Evolutionary conservation across 2,797 vertebrate genomes (phyloP).

Genomic region (Poeciliopsis infans): DNA sequence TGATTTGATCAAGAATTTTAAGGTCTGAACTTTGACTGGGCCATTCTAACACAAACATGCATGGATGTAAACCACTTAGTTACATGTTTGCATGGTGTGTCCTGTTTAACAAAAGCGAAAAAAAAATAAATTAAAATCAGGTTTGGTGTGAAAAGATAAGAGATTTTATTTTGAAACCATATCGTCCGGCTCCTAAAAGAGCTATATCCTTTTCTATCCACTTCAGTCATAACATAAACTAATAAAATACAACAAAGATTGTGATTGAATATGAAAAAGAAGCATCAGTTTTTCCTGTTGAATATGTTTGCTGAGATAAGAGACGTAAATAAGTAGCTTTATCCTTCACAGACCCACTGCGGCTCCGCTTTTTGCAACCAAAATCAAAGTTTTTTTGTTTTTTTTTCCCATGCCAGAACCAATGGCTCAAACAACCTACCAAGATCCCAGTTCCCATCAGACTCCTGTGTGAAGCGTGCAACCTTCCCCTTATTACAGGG

Average conservation of each 20-base stretch:
- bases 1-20: background rate
- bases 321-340: background rate
- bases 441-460: slow-evolving; percentile 49
- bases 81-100: background rate
- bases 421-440: slow-evolving; percentile 19
- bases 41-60: background rate
- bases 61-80: background rate
- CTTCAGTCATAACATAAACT: background rate
- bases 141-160: no score
- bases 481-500: slow-evolving; percentile 67
- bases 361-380: slow-evolving; percentile 8
- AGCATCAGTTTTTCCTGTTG: background rate
- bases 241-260: background rate
- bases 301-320: background rate
- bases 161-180: background rate
- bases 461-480: slow-evolving; percentile 38
- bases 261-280: background rate
- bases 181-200: no score
- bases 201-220: background rate
- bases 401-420: slow-evolving; percentile 26
- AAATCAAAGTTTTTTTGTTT: background rate
- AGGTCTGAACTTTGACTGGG: background rate
- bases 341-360: background rate
- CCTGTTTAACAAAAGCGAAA: no score
- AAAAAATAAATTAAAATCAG: no score